phyloP scores from a whole-genome alignment of 2,797 vertebrate genomes.

The Setipinna tenuifilis region DNA sequence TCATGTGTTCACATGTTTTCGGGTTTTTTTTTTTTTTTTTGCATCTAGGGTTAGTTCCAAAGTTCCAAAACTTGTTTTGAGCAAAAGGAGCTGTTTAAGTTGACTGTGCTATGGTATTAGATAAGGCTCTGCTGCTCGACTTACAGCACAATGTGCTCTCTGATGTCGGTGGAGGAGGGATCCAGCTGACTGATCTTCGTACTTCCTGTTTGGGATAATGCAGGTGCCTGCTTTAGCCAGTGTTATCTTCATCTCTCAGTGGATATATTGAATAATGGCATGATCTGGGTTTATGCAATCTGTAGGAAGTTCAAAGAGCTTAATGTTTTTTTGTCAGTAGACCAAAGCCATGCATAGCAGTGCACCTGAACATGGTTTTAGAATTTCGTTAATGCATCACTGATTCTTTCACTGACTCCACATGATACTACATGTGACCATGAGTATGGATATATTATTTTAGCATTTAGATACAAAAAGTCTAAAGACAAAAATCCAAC shows the following conservation, averaged over 20 bases:
- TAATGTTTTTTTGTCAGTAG: slow-evolving; percentile 40
- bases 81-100: not conserved
- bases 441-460: not conserved
- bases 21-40: not conserved
- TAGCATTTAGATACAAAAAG: not conserved
- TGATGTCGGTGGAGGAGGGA: not conserved
- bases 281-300: slow-evolving; percentile 61
- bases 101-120: not conserved
- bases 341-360: slow-evolving; percentile 49
- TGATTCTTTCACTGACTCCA: not conserved
- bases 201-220: slow-evolving; percentile 66
- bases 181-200: slow-evolving; percentile 61
- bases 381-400: not conserved
- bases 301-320: slow-evolving; percentile 27
- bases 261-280: slow-evolving; percentile 67
- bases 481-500: not conserved
- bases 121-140: not conserved
- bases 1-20: too few species aligned
- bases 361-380: slow-evolving; percentile 22
- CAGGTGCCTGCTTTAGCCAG: slow-evolving; percentile 64
- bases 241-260: slow-evolving; percentile 54
- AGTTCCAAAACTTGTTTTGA: not conserved
- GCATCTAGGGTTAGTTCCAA: not conserved
- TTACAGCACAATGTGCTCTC: not conserved
- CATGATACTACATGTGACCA: not conserved